Conservation (phyloP, 92 coral and sea anemone genomes). For the Desmophyllum pertusum region DNA sequence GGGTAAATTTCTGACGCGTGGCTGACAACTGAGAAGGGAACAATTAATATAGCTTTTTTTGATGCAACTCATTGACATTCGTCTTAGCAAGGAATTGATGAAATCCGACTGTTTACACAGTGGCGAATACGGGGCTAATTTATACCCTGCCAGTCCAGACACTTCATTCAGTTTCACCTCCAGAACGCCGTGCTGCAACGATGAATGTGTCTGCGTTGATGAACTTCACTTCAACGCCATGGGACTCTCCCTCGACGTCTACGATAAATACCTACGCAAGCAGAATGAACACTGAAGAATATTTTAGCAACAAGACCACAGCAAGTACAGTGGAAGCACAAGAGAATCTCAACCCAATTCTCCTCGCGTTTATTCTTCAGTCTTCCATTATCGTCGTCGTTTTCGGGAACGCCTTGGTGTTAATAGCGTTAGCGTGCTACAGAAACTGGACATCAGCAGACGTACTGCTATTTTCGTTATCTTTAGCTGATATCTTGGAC, state of each 20-base stretch:
- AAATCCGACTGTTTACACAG: constrained; percentile 31
- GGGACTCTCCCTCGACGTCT: background rate
- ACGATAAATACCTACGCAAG: constrained; percentile 7
- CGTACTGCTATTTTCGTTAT: constrained; percentile 77
- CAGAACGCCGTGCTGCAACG: background rate
- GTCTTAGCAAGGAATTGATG: constrained; percentile 17
- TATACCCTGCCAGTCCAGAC: background rate
- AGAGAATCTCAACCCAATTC: constrained; percentile 37
- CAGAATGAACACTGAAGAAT: background rate
- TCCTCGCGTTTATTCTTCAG: constrained; percentile 64
- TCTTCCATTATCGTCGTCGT: constrained; percentile 59
- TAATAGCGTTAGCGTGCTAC: constrained; percentile 63
- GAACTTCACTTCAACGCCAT: background rate
- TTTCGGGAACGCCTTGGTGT: constrained; percentile 75
- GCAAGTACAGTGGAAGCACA: background rate
- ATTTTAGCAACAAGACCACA: constrained; percentile 10
- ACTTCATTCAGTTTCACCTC: background rate
- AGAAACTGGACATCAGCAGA: constrained; percentile 82
- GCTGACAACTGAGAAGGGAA: background rate
- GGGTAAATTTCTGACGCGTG: background rate
- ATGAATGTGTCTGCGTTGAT: background rate
- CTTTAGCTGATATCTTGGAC: constrained; percentile 86
- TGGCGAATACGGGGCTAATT: constrained; percentile 3
- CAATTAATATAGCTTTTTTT: constrained; percentile 4
- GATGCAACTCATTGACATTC: background rate